Evolutionary conservation across 1,140 invertebrate species (phyloP).

Genomic region (Drosophila nannoptera): DNA sequence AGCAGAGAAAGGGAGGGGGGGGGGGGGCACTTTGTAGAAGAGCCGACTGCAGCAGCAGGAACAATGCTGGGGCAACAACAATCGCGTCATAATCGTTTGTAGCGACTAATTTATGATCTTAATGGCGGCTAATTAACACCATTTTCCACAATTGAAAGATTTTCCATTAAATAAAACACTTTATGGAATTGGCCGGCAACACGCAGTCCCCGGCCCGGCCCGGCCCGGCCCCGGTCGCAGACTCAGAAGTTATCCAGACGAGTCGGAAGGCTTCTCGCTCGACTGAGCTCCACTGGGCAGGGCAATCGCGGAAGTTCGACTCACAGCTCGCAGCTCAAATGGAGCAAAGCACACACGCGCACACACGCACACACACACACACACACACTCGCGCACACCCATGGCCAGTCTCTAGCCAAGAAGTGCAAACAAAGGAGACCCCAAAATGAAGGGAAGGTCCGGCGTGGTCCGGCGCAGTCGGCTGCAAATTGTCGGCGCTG

Average conservation of each 20-base stretch:
- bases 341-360: conserved; percentile 74
- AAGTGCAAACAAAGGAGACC: conserved; percentile 72
- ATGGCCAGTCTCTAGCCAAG: conserved; percentile 41
- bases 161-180: conserved; percentile 78
- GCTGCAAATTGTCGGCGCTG: conserved; percentile 71
- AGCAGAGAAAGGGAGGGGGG: conserved; percentile 1
- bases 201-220: conserved; percentile 46
- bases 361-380: too few relatives aligned
- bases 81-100: conserved; percentile 76
- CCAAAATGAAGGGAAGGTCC: conserved; percentile 57
- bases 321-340: conserved; percentile 60
- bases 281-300: conserved; percentile 57
- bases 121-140: conserved; percentile 76
- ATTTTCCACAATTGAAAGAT: conserved; percentile 78
- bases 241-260: conserved; percentile 11
- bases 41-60: conserved; percentile 45
- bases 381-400: too few relatives aligned
- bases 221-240: too few relatives aligned
- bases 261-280: conserved; percentile 43
- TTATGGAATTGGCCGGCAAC: conserved; percentile 73
- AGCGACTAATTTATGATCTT: conserved; percentile 77
- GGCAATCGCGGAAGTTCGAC: conserved; percentile 55
- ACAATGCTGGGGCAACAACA: conserved; percentile 45
- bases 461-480: conserved; percentile 12
- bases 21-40: conserved; percentile 55